phyloP scores from a whole-genome alignment of 2,113 vertebrate species.

The Macroglossus sobrinus region DNA sequence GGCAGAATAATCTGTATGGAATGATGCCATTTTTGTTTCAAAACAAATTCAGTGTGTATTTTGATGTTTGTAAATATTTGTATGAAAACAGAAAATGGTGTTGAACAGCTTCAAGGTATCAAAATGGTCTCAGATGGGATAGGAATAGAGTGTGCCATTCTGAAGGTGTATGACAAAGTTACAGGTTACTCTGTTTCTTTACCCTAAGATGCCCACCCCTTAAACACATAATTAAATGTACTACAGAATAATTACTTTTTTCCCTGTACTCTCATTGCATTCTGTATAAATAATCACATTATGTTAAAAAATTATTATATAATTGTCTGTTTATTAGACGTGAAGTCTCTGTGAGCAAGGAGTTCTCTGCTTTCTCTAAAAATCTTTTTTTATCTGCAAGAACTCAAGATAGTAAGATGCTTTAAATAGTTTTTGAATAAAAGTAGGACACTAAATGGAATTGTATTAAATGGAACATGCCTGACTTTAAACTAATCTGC shows the following conservation, averaged over 20 bases:
- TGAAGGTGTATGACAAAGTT: background rate
- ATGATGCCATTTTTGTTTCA: background rate
- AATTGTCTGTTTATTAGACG: background rate
- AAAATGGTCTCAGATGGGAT: background rate
- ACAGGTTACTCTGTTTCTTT: background rate
- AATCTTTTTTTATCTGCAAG: background rate
- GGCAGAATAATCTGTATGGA: background rate
- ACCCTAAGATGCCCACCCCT: background rate
- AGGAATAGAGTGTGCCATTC: background rate
- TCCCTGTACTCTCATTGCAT: background rate
- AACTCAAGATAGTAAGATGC: background rate
- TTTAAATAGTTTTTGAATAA: conserved; percentile 11
- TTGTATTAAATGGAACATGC: background rate
- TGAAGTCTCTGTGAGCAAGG: background rate
- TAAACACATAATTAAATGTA: background rate
- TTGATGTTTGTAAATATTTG: background rate
- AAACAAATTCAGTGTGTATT: background rate
- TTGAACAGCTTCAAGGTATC: background rate
- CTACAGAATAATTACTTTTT: background rate
- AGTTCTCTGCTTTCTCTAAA: background rate
- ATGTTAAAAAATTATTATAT: background rate
- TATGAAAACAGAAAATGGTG: background rate
- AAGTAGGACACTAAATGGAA: background rate
- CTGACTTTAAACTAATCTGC: background rate
- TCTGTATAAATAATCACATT: background rate